Percentiles rank a stretch among this genome's conserved stretches.
Conservation (phyloP, 92 coral and sea anemone genomes). For the Epizoanthus illoricatus region DNA sequence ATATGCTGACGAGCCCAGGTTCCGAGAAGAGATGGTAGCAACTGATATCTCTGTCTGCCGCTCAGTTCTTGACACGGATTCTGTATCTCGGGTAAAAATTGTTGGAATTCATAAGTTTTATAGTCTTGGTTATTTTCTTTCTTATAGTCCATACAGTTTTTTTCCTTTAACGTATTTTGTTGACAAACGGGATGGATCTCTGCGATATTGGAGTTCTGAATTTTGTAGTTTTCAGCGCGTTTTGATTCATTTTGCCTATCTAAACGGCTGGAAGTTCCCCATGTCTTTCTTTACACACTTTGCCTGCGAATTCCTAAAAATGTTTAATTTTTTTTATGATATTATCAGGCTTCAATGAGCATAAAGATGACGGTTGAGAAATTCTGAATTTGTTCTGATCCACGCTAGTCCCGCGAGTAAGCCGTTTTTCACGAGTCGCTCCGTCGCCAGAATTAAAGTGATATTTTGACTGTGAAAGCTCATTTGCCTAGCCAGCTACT, state of each 20-base stretch:
- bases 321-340: not conserved
- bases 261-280: conserved; percentile 18
- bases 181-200: not conserved
- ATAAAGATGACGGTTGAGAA: not conserved
- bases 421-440: not conserved
- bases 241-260: not conserved
- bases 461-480: not conserved
- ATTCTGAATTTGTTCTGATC: not conserved
- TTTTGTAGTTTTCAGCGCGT: not conserved
- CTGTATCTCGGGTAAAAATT: not conserved
- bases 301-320: not conserved
- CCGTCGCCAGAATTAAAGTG: not conserved
- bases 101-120: not conserved
- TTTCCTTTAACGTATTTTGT: not conserved
- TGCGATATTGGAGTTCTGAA: not conserved
- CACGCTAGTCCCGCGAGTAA: not conserved
- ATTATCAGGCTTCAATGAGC: not conserved
- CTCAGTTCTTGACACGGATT: not conserved
- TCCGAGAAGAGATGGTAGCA: not conserved
- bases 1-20: not conserved
- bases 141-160: not conserved
- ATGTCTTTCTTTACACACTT: not conserved
- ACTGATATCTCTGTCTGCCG: not conserved
- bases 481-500: conserved; percentile 15
- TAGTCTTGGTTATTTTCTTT: not conserved